Percentiles rank a stretch among this genome's conserved stretches.
phyloP scores from a whole-genome alignment of 1,140 invertebrate genomes.

The Caenorhabditis tropicalis region DNA sequence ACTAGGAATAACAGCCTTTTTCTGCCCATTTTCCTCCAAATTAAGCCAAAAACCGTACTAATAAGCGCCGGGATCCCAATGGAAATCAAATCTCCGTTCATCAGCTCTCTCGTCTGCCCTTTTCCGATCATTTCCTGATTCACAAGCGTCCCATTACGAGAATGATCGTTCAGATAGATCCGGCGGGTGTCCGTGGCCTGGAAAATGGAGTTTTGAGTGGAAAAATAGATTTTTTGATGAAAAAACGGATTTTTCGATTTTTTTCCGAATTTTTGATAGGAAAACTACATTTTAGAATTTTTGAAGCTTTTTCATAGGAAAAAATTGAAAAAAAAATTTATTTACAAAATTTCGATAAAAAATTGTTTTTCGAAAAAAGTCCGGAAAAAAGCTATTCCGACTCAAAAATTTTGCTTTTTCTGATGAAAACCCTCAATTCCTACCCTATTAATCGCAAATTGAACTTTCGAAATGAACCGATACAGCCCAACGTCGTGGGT shows the following conservation, averaged over 20 bases:
- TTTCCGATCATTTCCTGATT: slow-evolving; percentile 35
- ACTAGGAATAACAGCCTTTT: neutral
- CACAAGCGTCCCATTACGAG: neutral
- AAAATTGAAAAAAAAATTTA: neutral
- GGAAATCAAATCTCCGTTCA: slow-evolving; percentile 20
- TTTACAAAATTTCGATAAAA: too few relatives aligned
- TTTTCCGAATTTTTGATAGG: neutral
- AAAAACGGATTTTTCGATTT: neutral
- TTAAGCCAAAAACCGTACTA: too few relatives aligned
- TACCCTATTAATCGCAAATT: slow-evolving; percentile 4
- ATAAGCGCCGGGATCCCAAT: slow-evolving; percentile 5
- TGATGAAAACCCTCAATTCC: neutral
- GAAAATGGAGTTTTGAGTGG: neutral
- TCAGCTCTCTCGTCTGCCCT: neutral
- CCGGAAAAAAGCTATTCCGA: too few relatives aligned
- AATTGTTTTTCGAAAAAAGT: too few relatives aligned
- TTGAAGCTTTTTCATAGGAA: too few relatives aligned
- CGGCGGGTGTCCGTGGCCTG: neutral
- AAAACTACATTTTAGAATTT: too few relatives aligned
- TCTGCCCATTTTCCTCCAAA: neutral
- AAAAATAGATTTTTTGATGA: neutral
- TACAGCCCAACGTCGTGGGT: neutral
- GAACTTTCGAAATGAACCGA: slow-evolving; percentile 22
- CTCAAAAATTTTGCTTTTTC: too few relatives aligned
- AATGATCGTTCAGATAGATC: slow-evolving; percentile 5